Conservation (phyloP, 2,797 vertebrate species). For the Acrocephalus scirpaceus region DNA sequence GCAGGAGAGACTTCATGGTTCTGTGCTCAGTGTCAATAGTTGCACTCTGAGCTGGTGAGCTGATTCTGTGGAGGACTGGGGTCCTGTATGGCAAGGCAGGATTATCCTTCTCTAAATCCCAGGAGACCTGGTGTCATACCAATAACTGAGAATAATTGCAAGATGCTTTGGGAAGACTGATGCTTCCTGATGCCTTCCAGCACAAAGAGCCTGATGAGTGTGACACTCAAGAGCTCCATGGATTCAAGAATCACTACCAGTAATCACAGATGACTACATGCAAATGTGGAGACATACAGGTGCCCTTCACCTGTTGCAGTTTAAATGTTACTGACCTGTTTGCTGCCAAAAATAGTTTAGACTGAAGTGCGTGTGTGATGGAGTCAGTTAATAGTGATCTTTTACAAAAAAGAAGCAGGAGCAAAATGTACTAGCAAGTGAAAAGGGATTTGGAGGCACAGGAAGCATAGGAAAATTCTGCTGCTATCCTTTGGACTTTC, state of each 20-base stretch:
- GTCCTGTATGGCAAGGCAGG: not conserved
- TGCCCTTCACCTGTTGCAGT: not conserved
- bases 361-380: not conserved
- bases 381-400: not conserved
- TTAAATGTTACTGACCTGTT: not conserved
- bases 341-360: not conserved
- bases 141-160: not conserved
- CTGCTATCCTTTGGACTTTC: not conserved
- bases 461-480: not conserved
- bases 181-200: not conserved
- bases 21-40: fast-evolving
- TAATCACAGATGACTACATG: fast-evolving
- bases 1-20: fast-evolving
- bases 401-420: not conserved
- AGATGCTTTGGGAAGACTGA: not conserved
- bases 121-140: not conserved
- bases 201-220: fast-evolving
- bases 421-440: not conserved
- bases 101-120: not conserved
- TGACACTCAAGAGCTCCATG: not conserved
- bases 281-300: not conserved
- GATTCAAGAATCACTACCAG: not conserved
- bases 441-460: not conserved
- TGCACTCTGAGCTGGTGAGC: not conserved
- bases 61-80: fast-evolving